Conservation (phyloP, 2,888 invertebrate species). For the Eulithis testata region DNA sequence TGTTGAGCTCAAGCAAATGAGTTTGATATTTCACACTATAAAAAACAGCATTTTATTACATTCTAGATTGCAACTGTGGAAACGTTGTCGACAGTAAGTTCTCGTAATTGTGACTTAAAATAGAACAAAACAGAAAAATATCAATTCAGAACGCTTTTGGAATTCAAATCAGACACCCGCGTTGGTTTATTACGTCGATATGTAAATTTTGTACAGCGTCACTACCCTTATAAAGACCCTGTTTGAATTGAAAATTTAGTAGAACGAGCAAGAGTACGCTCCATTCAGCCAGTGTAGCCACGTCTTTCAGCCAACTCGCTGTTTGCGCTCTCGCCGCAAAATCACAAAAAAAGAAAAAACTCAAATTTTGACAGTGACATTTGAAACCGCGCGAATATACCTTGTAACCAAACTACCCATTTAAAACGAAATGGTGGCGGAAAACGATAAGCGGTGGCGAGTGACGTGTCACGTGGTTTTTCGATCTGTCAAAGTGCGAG, state of each 20-base stretch:
- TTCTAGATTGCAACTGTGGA: neutral
- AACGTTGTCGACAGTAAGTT: constrained; percentile 19
- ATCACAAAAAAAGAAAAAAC: constrained; percentile 40
- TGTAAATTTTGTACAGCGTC: constrained; percentile 83
- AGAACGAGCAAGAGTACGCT: constrained; percentile 76
- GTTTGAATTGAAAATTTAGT: constrained; percentile 84
- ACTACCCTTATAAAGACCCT: constrained; percentile 84
- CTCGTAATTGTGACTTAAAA: constrained; percentile 36
- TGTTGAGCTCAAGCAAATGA: too few species aligned
- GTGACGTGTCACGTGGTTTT: constrained; percentile 64
- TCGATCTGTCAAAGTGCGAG: constrained; percentile 74
- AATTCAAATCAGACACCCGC: constrained; percentile 79
- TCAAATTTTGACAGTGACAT: constrained; percentile 33
- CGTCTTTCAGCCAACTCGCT: constrained; percentile 82
- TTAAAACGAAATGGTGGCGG: constrained; percentile 41
- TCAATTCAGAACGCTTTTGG: constrained; percentile 63
- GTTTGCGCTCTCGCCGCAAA: constrained; percentile 57
- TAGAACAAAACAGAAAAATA: constrained; percentile 53
- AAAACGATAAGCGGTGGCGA: constrained; percentile 46
- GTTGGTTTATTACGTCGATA: constrained; percentile 82
- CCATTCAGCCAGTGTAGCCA: constrained; percentile 77
- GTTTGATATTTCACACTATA: too few species aligned
- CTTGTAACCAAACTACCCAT: constrained; percentile 16
- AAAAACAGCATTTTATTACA: neutral
- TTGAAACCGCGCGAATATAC: constrained; percentile 25